phyloP scores from a whole-genome alignment of 2,888 invertebrate genomes.

The Cosmia trapezina region DNA sequence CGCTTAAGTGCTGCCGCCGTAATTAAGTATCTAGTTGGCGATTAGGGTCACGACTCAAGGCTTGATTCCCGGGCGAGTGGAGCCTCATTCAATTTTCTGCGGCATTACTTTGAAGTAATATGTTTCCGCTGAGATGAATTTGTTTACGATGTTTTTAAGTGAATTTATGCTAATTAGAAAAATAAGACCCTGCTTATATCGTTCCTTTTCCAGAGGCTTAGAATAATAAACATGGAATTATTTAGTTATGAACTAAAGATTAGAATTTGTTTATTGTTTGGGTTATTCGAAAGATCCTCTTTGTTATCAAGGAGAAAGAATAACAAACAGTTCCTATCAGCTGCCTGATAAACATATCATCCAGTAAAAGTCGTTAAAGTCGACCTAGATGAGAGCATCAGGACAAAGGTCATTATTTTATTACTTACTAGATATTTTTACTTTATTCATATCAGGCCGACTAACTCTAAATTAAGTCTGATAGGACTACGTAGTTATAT shows the following conservation, averaged over 20 bases:
- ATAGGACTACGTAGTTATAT: constrained; percentile 18
- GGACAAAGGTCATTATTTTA: constrained; percentile 38
- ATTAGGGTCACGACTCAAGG: constrained; percentile 58
- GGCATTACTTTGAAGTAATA: constrained; percentile 47
- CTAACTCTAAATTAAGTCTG: constrained; percentile 37
- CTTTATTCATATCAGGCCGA: constrained; percentile 13
- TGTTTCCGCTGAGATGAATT: constrained; percentile 25
- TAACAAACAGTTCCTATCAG: constrained; percentile 42
- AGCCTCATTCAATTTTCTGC: constrained; percentile 51
- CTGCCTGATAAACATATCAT: constrained; percentile 10
- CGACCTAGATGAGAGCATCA: constrained; percentile 11
- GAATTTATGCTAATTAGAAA: constrained; percentile 36
- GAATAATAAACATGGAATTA: background rate
- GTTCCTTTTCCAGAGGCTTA: background rate
- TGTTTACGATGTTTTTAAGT: constrained; percentile 26
- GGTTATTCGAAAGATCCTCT: constrained; percentile 12
- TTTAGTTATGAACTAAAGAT: background rate
- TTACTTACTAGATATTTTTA: constrained; percentile 25
- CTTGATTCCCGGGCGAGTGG: constrained; percentile 38
- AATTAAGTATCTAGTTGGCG: constrained; percentile 56
- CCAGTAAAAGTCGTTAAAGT: constrained; percentile 28
- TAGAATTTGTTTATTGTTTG: constrained; percentile 9
- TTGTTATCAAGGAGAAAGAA: constrained; percentile 38
- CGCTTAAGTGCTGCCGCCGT: constrained; percentile 44
- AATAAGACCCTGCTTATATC: constrained; percentile 7